phyloP scores from a whole-genome alignment of 2,113 vertebrate species.

The Euleptes europaea region DNA sequence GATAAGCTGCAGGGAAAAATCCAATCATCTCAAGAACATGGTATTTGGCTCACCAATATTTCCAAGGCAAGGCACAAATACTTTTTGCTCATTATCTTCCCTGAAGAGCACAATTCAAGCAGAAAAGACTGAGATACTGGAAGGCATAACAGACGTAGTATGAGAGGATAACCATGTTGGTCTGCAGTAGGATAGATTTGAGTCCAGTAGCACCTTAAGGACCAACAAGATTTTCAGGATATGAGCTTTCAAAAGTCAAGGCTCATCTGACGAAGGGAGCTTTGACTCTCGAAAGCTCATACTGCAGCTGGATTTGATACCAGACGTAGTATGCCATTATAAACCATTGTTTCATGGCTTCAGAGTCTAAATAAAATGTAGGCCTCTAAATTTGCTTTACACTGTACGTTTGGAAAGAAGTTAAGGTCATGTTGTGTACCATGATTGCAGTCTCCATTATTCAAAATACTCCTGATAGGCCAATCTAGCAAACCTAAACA shows the following conservation, averaged over 20 bases:
- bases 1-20: slow-evolving; percentile 29
- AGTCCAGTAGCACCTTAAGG: too few relatives aligned
- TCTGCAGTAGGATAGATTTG: too few relatives aligned
- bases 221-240: too few relatives aligned
- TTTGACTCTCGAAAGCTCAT: too few relatives aligned
- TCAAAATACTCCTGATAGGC: slow-evolving; percentile 50
- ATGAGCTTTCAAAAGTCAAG: too few relatives aligned
- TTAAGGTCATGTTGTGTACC: slow-evolving; percentile 28
- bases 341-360: slow-evolving; percentile 63
- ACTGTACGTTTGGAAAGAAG: slow-evolving; percentile 30
- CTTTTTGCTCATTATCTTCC: slow-evolving; percentile 49
- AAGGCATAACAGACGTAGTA: slow-evolving; percentile 49
- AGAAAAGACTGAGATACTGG: slow-evolving; percentile 36
- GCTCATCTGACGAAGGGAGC: too few relatives aligned
- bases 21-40: slow-evolving; percentile 31
- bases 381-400: slow-evolving; percentile 51
- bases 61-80: slow-evolving; percentile 40
- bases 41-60: slow-evolving; percentile 9
- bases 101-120: slow-evolving; percentile 55
- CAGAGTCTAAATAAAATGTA: slow-evolving; percentile 52
- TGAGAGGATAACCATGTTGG: too few relatives aligned
- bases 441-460: slow-evolving; percentile 41
- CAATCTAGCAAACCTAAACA: neutral
- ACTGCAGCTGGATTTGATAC: too few relatives aligned
- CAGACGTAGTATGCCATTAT: slow-evolving; percentile 37